Percentiles rank a stretch among this genome's conserved stretches.
These are phyloP conservation scores for Clarias macrocephalus DNA, from an alignment of 2,113 vertebrate genomes.

Conservation along the genomic window DNA sequence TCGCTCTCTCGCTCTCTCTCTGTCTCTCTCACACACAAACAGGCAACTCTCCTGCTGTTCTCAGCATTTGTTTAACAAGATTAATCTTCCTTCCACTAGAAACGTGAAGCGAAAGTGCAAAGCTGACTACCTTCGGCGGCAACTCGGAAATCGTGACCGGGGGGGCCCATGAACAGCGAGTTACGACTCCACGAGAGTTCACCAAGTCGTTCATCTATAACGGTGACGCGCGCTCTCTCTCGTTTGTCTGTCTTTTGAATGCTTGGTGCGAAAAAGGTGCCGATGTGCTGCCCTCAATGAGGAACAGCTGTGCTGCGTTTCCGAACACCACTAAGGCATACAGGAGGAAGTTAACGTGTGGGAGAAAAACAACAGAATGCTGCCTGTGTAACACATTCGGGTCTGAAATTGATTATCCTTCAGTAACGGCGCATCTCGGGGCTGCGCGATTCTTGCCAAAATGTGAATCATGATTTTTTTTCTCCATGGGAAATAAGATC, in stretches of 20 bases:
- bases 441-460: too few species aligned
- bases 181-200: background rate
- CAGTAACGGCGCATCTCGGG: background rate
- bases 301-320: slow-evolving; percentile 27
- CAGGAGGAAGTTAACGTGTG: background rate
- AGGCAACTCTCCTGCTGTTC: background rate
- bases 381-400: background rate
- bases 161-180: background rate
- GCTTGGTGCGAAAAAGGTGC: slow-evolving; percentile 17
- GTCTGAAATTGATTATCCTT: background rate
- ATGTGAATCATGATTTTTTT: too few species aligned
- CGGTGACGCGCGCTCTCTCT: background rate
- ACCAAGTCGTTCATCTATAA: slow-evolving; percentile 5
- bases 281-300: slow-evolving; percentile 20
- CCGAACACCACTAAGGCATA: background rate
- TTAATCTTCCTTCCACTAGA: background rate
- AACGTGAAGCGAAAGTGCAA: slow-evolving; percentile 17
- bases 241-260: slow-evolving; percentile 11
- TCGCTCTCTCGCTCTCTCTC: background rate
- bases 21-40: too few species aligned
- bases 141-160: background rate
- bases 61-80: background rate
- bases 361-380: background rate
- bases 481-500: too few species aligned
- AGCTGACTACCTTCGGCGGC: background rate